Evolutionary conservation across 2,797 vertebrate genomes (phyloP).

Genomic region (Danionella dracula): DNA sequence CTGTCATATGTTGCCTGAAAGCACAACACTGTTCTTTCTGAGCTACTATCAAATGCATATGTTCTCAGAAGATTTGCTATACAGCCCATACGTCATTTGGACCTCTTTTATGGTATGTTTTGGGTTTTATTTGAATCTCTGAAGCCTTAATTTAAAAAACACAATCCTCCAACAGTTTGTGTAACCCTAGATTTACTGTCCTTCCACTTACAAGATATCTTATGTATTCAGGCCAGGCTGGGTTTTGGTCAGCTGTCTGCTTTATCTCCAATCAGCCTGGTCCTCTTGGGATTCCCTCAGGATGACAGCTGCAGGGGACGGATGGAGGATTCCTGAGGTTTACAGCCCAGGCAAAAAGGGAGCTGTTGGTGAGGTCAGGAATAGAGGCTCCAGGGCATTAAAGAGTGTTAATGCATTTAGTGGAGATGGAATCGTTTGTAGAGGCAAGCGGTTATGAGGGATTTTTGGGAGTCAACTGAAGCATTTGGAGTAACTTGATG

Average conservation of each 20-base stretch:
- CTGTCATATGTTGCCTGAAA: not conserved
- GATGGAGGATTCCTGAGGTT: slow-evolving; percentile 7
- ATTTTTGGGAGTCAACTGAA: slow-evolving; percentile 10
- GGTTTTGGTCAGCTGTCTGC: slow-evolving; percentile 13
- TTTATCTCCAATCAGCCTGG: slow-evolving; percentile 34
- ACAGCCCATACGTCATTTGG: not conserved
- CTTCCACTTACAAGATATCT: not conserved
- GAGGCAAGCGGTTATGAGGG: slow-evolving; percentile 21
- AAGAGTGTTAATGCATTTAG: slow-evolving; percentile 22
- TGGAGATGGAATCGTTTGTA: slow-evolving; percentile 17
- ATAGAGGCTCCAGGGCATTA: slow-evolving; percentile 13
- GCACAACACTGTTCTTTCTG: not conserved
- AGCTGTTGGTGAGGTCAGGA: slow-evolving; percentile 11
- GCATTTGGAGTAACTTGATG: slow-evolving; percentile 9
- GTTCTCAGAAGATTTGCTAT: not conserved
- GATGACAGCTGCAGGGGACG: slow-evolving; percentile 5
- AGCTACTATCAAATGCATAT: not conserved
- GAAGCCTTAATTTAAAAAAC: not conserved
- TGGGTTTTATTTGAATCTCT: not conserved
- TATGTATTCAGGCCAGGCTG: slow-evolving; percentile 4
- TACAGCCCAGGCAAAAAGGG: slow-evolving; percentile 5
- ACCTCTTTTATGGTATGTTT: not conserved
- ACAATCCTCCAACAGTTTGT: not conserved
- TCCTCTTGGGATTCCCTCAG: not conserved
- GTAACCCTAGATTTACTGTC: slow-evolving; percentile 5